Base-by-base conservation (phyloP, 2,113 vertebrate species). In the Eurystomus gularis region DNA sequence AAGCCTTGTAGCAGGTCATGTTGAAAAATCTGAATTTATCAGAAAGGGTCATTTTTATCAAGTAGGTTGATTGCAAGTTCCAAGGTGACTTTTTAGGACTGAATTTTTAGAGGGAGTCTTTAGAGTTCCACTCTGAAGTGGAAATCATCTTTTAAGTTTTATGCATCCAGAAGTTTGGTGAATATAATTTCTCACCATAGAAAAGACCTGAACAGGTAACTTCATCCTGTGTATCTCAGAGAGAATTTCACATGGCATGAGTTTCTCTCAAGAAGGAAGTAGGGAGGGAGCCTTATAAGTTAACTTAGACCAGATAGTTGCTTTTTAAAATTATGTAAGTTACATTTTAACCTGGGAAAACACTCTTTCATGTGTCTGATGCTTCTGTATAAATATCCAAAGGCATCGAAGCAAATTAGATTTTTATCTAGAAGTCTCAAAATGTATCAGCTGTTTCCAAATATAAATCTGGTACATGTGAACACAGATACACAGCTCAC, bases 1-100 rank as follows among this genome's bases (percentile, higher is more conserved):
- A 6, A 75, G 1, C 1, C 6, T 79, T 3, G 6, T 1, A 62
- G 12, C 3, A 2, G 5, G 2, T 57, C 33, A 66, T 82, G 7
- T 39, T 65, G 40, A 76, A 93, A 79, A 71, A 11, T 49, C 10
- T 26, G 7, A 33, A 84, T 42, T 64, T 89, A 18, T 61, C 26
- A 69, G 20, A 76, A 91, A 68, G 5, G 2, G 3, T 42, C 1
- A 10, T 33, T 90, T 96, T 94, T 46, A 46, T 4, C 39, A 42
- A 13, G 9, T 2, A 66, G 9, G 3, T 35, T 52, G 33, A 85
- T 31, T 82, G 9, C 16, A 72, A 64, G 8, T 52, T 76, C 24
- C 35, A 69, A 92, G 29, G 7, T 33, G 35, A 61, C 6, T n/a
- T 82, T 91, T 39, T n/a, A n/a, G 70, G 33, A 17, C 4, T 64